Evolutionary conservation across 2,888 invertebrate species (phyloP), one percentile per base, ranked within the genome.

Genomic region (Rhamnusium bicolor): DNA sequence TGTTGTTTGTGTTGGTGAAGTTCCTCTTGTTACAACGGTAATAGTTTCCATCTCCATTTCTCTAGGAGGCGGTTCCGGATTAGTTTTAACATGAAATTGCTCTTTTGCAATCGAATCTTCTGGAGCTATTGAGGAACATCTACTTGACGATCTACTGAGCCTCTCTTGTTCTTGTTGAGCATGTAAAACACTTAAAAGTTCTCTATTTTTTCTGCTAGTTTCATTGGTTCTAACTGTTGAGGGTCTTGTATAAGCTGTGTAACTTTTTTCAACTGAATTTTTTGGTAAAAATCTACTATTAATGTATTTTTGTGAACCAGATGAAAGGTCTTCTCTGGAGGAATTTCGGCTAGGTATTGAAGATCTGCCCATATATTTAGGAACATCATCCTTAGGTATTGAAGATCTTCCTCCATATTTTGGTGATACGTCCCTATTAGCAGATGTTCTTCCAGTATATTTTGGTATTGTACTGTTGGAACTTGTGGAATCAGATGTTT

Each of bases 1-100:
- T 0, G 91, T 90, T 0, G 93, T 92, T 2, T 93, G 92, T 0
- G 93, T 94, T 0, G 95, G 95, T 16, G 95, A 96, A 0, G 95
- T 95, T 27, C 93, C 93, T 72, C 95, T 90, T 0, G 94, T 94
- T 2, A 94, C 90, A 63, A 95, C 91, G 3, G 90, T 90, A 2
- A 95, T 86, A 2, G 91, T 88, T 49, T 90, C 85, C 72, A 88
- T 86, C 75, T 87, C 87, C 14, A 81, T 76, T 71, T 80, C 81
- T 56, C 81, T 72, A 4, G 76, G 80, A 53, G 82, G 77, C 60
- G 78, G 75, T 2, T 73, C 63, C 60, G 83, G 80, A 72, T 81
- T 81, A 18, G 62, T 69, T 19, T 51, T 63, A 56, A 21, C 27
- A 24, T 63, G 72, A 60, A 24, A 19, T 60, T 67, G 56, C 66